Evolutionary conservation across 2,888 invertebrate genomes (phyloP), one percentile per base, ranked within the genome.

Genomic region (Tenodera sinensis): DNA sequence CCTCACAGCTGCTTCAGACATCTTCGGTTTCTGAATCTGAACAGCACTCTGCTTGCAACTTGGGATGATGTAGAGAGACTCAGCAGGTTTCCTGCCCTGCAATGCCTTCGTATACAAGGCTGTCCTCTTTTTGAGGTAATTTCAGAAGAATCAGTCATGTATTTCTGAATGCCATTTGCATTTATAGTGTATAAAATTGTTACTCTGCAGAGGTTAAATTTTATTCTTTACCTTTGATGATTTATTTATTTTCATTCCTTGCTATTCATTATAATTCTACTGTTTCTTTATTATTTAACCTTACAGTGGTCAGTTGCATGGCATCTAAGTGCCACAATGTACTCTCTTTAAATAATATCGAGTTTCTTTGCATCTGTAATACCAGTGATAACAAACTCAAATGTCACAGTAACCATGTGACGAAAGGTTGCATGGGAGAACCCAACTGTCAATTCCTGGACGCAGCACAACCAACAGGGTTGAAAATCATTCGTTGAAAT

Each of bases 31-130:
- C 94, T 98, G 89, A 98, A 98, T 93, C 94, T 98, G 90, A 98
- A 98, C 93, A 96, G 97, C 91, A 97, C 98, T 28, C 95, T 96
- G 87, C 93, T 99, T 86, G 95, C 96, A 86, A 96, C 97, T 82
- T 98, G 98, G 98, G 96, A 97, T 91, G 98, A 98, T 92, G 96
- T 99, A 90, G 98, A 98, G 92, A 95, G 96, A 91, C 94, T 99
- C 91, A 96, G 97, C 88, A 95, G 95, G 92, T 98, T 98, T 94
- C 98, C 97, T 1, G 95, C 96, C 15, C 94, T 99, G 89, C 96
- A 95, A 91, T 97, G 98, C 93, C 95, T 99, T 90, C 95, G 98
- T 92, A 96, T 98, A 90, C 96, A 96, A 94, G 97, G 97, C 83
- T 94, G 95, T 90, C 95, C 95, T 42, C 93, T 96, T 83, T 94